Evolutionary conservation across 2,797 vertebrate species (phyloP).

Genomic region (Heterohyrax brucei): DNA sequence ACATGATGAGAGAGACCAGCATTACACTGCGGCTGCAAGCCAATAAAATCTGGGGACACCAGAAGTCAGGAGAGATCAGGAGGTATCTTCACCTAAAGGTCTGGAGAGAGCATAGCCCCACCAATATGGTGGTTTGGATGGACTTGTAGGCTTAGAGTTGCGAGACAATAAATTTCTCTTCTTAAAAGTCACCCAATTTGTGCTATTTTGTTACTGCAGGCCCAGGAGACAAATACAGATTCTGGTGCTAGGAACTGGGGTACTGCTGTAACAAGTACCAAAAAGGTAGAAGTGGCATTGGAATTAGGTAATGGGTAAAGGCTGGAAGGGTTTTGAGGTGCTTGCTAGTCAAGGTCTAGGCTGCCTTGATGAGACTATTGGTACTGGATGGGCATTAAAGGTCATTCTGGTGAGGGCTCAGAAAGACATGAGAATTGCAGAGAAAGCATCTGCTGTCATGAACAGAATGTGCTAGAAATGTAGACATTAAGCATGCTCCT

Average conservation of each 20-base stretch:
- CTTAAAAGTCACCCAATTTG: background rate
- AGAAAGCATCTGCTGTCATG: background rate
- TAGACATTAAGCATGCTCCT: background rate
- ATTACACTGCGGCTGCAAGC: background rate
- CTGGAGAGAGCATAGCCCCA: background rate
- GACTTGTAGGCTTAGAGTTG: background rate
- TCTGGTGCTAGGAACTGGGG: background rate
- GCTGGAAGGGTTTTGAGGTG: background rate
- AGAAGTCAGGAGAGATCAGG: background rate
- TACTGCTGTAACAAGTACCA: background rate
- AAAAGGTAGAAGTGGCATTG: background rate
- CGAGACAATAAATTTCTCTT: background rate
- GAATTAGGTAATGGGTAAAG: background rate
- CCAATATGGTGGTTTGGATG: background rate
- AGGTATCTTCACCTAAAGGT: background rate
- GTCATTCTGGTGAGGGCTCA: background rate
- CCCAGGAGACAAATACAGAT: background rate
- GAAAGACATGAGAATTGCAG: background rate
- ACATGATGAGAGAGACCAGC: background rate
- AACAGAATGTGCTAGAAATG: background rate
- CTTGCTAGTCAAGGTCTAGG: background rate
- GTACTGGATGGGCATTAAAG: background rate
- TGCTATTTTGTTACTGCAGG: background rate
- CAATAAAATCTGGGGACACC: background rate
- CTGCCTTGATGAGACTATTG: background rate